Conservation (phyloP, 2,797 vertebrate species). For the Clamator glandarius region DNA sequence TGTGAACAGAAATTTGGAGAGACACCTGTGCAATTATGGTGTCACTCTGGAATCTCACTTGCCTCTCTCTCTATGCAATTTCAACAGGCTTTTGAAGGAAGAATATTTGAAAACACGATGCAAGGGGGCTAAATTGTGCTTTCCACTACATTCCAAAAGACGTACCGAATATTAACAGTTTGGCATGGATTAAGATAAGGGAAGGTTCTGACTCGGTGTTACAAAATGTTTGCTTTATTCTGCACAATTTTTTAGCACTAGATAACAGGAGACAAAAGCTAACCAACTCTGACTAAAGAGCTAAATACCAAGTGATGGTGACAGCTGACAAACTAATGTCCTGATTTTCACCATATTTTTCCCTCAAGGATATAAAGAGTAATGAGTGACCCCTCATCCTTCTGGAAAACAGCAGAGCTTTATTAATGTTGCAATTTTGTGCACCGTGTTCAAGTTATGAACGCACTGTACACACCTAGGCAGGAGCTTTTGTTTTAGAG, state of each 20-base stretch:
- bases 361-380: background rate
- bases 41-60: background rate
- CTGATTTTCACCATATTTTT: background rate
- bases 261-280: background rate
- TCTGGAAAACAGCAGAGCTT: background rate
- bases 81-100: constrained; percentile 22
- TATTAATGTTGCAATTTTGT: background rate
- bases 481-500: background rate
- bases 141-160: background rate
- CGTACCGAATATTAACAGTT: background rate
- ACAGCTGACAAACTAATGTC: background rate
- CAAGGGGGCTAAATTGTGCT: background rate
- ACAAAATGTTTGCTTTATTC: background rate
- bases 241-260: background rate
- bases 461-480: background rate
- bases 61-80: background rate
- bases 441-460: background rate
- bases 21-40: background rate
- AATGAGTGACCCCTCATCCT: background rate
- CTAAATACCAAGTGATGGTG: background rate
- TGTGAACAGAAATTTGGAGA: background rate
- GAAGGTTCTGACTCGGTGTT: background rate
- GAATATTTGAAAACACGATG: background rate
- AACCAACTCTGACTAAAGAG: background rate
- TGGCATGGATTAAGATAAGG: background rate